phyloP scores from a whole-genome alignment of 2,888 invertebrate genomes.

The Camponotus fellah region DNA sequence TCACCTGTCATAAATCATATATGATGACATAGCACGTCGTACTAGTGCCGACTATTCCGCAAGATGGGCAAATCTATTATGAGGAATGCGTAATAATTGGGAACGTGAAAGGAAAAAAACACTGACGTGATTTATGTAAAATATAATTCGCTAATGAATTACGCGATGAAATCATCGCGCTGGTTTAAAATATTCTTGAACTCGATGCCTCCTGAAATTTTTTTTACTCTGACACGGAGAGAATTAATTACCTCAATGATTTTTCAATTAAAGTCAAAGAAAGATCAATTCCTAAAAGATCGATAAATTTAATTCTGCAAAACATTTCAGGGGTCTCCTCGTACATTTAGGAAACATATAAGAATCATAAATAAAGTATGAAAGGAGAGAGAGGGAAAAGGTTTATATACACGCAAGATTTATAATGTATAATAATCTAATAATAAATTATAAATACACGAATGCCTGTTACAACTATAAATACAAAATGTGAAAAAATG shows the following conservation, averaged over 20 bases:
- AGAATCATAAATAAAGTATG: background rate
- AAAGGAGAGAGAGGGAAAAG: background rate
- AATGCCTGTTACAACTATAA: conserved; percentile 70
- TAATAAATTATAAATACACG: conserved; percentile 76
- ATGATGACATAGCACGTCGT: background rate
- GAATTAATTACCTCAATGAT: background rate
- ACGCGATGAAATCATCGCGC: background rate
- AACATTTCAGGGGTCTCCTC: too few species aligned
- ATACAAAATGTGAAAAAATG: conserved; percentile 70
- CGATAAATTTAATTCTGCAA: background rate
- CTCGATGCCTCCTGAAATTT: background rate
- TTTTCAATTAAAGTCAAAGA: conserved; percentile 2
- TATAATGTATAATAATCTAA: conserved; percentile 62
- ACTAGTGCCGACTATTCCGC: background rate
- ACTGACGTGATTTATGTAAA: conserved; percentile 1
- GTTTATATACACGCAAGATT: conserved; percentile 11
- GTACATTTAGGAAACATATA: background rate
- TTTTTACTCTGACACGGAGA: background rate
- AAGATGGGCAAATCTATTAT: conserved; percentile 6
- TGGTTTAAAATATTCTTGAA: background rate
- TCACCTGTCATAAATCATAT: conserved; percentile 5
- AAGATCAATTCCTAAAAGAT: background rate
- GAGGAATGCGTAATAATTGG: background rate
- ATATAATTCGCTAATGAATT: background rate
- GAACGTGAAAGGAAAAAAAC: background rate